Conservation (phyloP, 2,113 vertebrate species). For the Eptesicus fuscus region DNA sequence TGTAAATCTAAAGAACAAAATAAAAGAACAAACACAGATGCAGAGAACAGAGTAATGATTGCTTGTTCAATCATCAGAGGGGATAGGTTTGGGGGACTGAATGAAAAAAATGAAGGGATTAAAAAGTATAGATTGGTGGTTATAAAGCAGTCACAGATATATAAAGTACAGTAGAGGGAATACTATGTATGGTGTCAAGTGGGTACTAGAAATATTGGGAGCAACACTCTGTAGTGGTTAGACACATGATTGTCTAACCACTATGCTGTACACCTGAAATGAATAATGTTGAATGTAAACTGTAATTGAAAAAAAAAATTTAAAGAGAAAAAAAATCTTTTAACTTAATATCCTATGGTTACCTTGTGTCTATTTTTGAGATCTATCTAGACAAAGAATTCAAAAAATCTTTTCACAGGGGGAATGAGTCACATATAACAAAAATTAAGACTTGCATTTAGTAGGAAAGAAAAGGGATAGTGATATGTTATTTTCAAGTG, state of each 20-base stretch:
- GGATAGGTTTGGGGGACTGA: background rate
- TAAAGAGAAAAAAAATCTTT: conserved; percentile 57
- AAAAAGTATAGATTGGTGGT: background rate
- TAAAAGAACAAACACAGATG: background rate
- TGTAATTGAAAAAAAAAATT: background rate
- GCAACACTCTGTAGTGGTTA: background rate
- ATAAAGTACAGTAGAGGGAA: background rate
- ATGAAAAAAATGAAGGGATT: background rate
- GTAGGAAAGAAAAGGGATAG: background rate
- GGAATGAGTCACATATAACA: background rate
- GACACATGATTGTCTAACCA: background rate
- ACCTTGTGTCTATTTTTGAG: background rate
- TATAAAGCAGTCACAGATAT: background rate
- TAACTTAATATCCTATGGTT: background rate
- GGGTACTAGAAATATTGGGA: background rate
- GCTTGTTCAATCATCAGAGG: background rate
- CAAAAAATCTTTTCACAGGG: background rate
- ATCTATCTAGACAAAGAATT: conserved; percentile 15
- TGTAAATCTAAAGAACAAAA: background rate
- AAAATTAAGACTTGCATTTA: background rate
- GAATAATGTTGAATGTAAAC: background rate
- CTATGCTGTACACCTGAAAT: background rate
- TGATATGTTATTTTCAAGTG: background rate
- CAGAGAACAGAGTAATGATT: background rate
- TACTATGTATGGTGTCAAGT: background rate